phyloP scores from a whole-genome alignment of 92 coral and sea anemone species.

The Epizoanthus stellaris region DNA sequence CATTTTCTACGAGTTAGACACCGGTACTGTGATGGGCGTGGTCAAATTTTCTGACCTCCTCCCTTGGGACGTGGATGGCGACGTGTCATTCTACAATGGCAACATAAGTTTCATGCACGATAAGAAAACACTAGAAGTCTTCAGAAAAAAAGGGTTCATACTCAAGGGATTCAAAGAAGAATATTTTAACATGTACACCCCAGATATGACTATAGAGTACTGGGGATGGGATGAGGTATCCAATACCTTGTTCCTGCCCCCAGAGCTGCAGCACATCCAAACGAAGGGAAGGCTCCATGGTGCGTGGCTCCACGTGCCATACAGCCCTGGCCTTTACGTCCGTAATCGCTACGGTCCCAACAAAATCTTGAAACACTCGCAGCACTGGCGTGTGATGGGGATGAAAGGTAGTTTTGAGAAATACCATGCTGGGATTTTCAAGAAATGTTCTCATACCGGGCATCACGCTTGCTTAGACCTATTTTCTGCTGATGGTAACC shows the following conservation, averaged over 20 bases:
- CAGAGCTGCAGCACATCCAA: slow-evolving; percentile 50
- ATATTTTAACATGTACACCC: slow-evolving; percentile 51
- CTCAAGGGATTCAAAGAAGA: background rate
- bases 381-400: slow-evolving; percentile 45
- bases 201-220: slow-evolving; percentile 55
- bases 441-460: slow-evolving; percentile 32
- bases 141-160: background rate
- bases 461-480: slow-evolving; percentile 55
- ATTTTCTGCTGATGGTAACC: slow-evolving; percentile 50
- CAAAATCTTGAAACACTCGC: slow-evolving; percentile 42
- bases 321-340: slow-evolving; percentile 40
- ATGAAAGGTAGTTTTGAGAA: slow-evolving; percentile 41
- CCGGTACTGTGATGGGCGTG: slow-evolving; percentile 18
- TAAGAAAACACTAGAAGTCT: background rate
- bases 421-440: slow-evolving; percentile 39
- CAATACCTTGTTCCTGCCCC: slow-evolving; percentile 45
- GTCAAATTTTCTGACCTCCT: slow-evolving; percentile 30
- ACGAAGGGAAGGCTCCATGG: slow-evolving; percentile 42
- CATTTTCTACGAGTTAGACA: slow-evolving; percentile 26
- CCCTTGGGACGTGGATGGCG: slow-evolving; percentile 43
- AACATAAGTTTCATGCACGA: background rate
- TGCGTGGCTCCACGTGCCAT: slow-evolving; percentile 39
- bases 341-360: slow-evolving; percentile 45
- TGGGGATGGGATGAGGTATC: slow-evolving; percentile 57
- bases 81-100: slow-evolving; percentile 12